Conservation (phyloP, 2,113 vertebrate species). For the Macaca mulatta region DNA sequence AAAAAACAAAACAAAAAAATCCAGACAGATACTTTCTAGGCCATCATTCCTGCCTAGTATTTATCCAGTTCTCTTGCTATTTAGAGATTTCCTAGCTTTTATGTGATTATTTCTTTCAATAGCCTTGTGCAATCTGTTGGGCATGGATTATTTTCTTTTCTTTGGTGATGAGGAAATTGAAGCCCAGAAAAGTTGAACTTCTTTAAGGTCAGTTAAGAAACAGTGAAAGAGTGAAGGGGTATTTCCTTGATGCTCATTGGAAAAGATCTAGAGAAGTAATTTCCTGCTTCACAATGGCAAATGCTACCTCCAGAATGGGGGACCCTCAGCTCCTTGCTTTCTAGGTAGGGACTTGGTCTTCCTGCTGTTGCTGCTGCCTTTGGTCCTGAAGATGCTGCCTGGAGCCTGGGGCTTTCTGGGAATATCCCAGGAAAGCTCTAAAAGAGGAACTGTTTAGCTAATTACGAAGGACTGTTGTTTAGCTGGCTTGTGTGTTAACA, state of each 20-base stretch:
- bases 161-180: not conserved
- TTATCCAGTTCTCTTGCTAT: not conserved
- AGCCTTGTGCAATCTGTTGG: not conserved
- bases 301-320: not conserved
- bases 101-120: not conserved
- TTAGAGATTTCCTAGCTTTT: not conserved
- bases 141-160: not conserved
- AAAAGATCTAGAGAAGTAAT: not conserved
- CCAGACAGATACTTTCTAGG: not conserved
- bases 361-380: not conserved
- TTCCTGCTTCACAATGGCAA: not conserved
- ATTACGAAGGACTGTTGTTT: constrained; percentile 82
- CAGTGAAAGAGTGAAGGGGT: not conserved
- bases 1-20: too few relatives aligned
- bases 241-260: not conserved
- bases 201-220: not conserved
- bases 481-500: constrained; percentile 70
- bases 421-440: constrained; percentile 68
- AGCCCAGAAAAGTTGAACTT: not conserved
- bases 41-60: not conserved
- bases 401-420: constrained; percentile 69
- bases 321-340: not conserved
- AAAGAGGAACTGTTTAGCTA: constrained; percentile 75
- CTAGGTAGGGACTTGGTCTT: not conserved
- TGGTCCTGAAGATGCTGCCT: not conserved